These are phyloP conservation scores for Thaumatotibia leucotreta DNA, from an alignment of 1,140 invertebrate species.

Conservation along the genomic window DNA sequence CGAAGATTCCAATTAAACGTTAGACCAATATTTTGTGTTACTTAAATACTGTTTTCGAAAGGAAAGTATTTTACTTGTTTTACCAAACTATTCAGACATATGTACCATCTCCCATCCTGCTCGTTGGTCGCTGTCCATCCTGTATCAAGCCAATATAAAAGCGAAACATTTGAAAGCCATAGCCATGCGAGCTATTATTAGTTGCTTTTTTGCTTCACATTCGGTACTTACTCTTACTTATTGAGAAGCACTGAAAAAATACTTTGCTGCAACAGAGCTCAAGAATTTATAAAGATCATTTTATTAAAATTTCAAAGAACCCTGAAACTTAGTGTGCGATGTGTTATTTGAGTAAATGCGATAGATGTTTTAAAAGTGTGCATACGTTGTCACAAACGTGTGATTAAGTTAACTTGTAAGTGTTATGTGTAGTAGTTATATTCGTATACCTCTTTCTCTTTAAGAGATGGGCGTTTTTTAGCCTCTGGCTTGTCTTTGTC, in stretches of 20 bases:
- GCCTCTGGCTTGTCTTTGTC: constrained; percentile 57
- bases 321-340: constrained; percentile 29
- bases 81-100: too few species aligned
- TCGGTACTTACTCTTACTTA: not conserved
- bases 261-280: not conserved
- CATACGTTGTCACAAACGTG: constrained; percentile 21
- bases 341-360: constrained; percentile 9
- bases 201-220: constrained; percentile 1
- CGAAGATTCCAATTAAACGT: too few species aligned
- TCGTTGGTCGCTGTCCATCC: not conserved
- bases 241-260: not conserved
- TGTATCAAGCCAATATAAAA: constrained; percentile 18
- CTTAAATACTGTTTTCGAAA: too few species aligned
- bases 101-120: too few species aligned
- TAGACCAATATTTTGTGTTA: too few species aligned
- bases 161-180: constrained; percentile 32
- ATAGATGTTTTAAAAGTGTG: not conserved
- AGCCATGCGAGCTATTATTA: constrained; percentile 22
- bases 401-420: constrained; percentile 13
- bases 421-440: constrained; percentile 22
- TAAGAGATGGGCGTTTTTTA: constrained; percentile 67
- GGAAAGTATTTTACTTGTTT: not conserved
- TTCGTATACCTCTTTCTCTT: constrained; percentile 63
- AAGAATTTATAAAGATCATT: not conserved
- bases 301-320: constrained; percentile 18